phyloP scores from a whole-genome alignment of 2,113 vertebrate species.

The Ammodytes marinus region DNA sequence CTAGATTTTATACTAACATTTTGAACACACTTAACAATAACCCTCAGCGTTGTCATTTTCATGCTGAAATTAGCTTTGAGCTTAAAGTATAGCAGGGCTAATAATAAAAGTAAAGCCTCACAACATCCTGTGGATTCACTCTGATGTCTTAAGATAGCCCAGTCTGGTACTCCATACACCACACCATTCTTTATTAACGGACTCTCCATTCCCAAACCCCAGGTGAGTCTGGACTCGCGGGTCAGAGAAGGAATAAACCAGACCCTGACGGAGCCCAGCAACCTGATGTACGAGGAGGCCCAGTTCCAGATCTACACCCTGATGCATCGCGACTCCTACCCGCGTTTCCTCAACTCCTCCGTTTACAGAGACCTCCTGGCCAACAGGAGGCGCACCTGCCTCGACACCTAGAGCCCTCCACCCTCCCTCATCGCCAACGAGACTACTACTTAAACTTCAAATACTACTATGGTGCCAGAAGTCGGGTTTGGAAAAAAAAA shows the following conservation, averaged over 20 bases:
- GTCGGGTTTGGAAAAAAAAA: constrained; percentile 71
- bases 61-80: background rate
- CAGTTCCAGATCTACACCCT: constrained; percentile 99
- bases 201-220: constrained; percentile 10
- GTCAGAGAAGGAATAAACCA: constrained; percentile 96
- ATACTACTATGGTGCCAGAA: constrained; percentile 84
- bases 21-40: too few species aligned
- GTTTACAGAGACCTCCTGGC: constrained; percentile 95
- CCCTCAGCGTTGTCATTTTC: background rate
- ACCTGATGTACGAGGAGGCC: constrained; percentile 94
- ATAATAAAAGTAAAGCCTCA: too few species aligned
- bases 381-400: constrained; percentile 87
- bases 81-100: too few species aligned
- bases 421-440: constrained; percentile 69
- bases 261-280: constrained; percentile 93
- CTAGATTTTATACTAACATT: too few species aligned
- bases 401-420: constrained; percentile 89
- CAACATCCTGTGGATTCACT: background rate
- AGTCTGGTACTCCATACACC: background rate
- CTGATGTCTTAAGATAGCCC: background rate
- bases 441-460: constrained; percentile 80
- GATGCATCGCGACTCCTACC: constrained; percentile 99
- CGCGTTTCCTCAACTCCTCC: constrained; percentile 96
- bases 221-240: constrained; percentile 98
- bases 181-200: background rate